A percentile compares a stretch with the other conserved stretches of the same genome.
Conservation (phyloP, 2,888 invertebrate genomes). For the Helicoverpa assulta region DNA sequence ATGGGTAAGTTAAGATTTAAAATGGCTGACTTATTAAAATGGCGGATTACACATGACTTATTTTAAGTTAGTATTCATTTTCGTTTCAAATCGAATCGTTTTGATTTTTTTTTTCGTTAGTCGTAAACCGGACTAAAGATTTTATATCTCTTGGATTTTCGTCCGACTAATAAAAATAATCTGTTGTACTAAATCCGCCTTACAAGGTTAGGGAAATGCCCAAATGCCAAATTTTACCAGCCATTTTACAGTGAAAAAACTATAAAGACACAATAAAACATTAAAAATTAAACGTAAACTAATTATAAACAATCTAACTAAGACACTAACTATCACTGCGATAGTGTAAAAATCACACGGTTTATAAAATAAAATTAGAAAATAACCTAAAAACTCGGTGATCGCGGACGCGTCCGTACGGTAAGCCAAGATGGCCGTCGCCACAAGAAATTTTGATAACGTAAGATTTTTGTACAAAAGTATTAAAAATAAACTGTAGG, state of each 20-base stretch:
- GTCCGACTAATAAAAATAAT: conserved; percentile 55
- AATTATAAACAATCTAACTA: conserved; percentile 81
- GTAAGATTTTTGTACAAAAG: conserved; percentile 71
- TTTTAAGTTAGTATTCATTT: conserved; percentile 53
- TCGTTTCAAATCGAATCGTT: conserved; percentile 56
- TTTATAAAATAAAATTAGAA: conserved; percentile 78
- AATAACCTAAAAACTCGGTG: conserved; percentile 72
- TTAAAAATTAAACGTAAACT: conserved; percentile 78
- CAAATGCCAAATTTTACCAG: conserved; percentile 56
- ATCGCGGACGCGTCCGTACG: conserved; percentile 67
- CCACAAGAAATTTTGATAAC: conserved; percentile 62
- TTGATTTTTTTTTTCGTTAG: conserved; percentile 40
- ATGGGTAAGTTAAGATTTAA: conserved; percentile 69
- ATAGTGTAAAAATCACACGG: conserved; percentile 84
- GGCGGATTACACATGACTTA: conserved; percentile 61
- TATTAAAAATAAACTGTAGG: conserved; percentile 69
- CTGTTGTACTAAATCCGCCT: conserved; percentile 80
- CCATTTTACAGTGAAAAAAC: conserved; percentile 61
- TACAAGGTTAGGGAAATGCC: conserved; percentile 62
- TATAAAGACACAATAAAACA: conserved; percentile 72
- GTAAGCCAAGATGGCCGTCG: conserved; percentile 75
- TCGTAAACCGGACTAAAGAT: conserved; percentile 50
- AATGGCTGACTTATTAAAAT: conserved; percentile 70
- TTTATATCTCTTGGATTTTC: conserved; percentile 53
- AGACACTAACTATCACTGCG: conserved; percentile 83